Conservation (phyloP, 2,888 invertebrate genomes). For the Lottia gigantea region DNA sequence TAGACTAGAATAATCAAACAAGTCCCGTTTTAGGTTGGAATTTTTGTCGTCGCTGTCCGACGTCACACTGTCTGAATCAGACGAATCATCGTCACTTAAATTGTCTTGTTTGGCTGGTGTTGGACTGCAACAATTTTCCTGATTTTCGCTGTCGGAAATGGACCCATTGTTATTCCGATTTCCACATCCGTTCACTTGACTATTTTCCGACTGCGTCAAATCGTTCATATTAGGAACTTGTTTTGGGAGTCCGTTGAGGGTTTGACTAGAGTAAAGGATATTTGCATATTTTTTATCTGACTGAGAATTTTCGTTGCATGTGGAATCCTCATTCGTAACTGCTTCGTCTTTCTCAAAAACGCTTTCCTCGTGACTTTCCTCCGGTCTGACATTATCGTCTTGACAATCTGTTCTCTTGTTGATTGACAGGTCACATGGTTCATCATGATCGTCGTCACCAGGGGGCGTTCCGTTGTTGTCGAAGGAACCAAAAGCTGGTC, state of each 20-base stretch:
- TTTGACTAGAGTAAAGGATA: neutral
- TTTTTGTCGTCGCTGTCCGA: slow-evolving; percentile 23
- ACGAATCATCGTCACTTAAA: slow-evolving; percentile 13
- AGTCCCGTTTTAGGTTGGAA: slow-evolving; percentile 24
- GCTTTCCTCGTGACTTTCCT: slow-evolving; percentile 33
- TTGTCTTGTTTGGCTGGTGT: slow-evolving; percentile 12
- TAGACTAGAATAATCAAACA: slow-evolving; percentile 13
- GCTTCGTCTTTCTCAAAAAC: slow-evolving; percentile 29
- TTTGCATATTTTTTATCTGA: slow-evolving; percentile 21
- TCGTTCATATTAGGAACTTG: neutral
- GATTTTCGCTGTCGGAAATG: slow-evolving; percentile 11
- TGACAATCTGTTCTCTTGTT: slow-evolving; percentile 18
- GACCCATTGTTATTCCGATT: neutral
- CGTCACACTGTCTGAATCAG: slow-evolving; percentile 11
- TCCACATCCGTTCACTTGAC: neutral
- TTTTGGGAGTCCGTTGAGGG: neutral
- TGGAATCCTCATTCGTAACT: slow-evolving; percentile 24
- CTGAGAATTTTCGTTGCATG: slow-evolving; percentile 24
- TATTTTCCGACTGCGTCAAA: neutral
- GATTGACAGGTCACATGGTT: slow-evolving; percentile 47
- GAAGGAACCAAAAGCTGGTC: slow-evolving; percentile 32
- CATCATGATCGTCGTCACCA: slow-evolving; percentile 15
- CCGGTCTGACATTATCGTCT: slow-evolving; percentile 25
- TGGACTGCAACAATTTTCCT: neutral
- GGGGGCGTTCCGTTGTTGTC: slow-evolving; percentile 8